Evolutionary conservation across 2,113 vertebrate species (phyloP), one percentile per base, ranked within the genome.

Genomic region (Furnarius figulus): DNA sequence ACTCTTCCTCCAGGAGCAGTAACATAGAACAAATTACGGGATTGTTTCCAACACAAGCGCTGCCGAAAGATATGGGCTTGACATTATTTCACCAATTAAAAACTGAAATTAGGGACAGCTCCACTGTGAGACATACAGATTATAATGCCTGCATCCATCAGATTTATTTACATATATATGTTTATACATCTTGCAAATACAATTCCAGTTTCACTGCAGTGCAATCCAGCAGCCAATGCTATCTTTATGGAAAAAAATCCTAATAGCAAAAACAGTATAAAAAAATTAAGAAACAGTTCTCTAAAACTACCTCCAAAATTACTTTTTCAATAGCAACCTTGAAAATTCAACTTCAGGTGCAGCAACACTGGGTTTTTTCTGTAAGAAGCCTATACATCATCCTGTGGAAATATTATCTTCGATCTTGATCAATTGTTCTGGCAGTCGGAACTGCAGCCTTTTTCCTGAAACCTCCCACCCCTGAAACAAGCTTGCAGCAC

Each of bases 201-300:
- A 87, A 56, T n/a, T 81, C 30, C 14, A 61, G 12, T 75, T 73
- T 65, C 40, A 70, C 18, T 58, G 31, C 14, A 68, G 6, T 56
- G n/a, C 22, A 62, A 63, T 9, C 17, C 14, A 68, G 19, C 15
- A 83, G 42, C 11, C 35, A 73, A 7, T 49, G 24, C 9, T 13
- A 19, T 23, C 5, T 59, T 65, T 13, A 8, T 0, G 15, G 24
- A 9, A 3, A 0, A 3, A 6, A 11, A 40, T 62, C 40, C 28
- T 28, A 62, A 39, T 13, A 40, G 25, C 13, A 40, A 59, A 55
- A 10, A 9, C 7, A 46, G 12, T 9, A 12, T 2, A 11, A 20
- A 44, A 22, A 25, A 15, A 53, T 11, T 9, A 21, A 40, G 24
- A 53, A 33, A 47, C 40, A 1, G 2, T 53, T 65, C 24, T n/a